Base-by-base conservation (phyloP, 2,888 invertebrate species). In the Zygaena filipendulae region DNA sequence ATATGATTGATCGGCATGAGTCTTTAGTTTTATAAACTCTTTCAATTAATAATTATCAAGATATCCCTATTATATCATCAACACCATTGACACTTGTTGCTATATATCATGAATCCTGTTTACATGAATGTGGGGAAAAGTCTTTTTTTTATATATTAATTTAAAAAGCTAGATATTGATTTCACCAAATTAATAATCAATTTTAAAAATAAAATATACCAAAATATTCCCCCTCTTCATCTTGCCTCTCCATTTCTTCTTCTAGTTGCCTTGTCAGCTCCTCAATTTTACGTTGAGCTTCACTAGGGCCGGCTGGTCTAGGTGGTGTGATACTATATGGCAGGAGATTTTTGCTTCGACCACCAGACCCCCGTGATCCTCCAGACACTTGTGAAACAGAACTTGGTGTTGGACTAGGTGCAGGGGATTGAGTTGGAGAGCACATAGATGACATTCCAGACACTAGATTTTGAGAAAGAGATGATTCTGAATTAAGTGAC, bases 151-250 rank as follows among this genome's bases (percentile, higher is more conserved):
- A n/a, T n/a, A n/a, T n/a, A n/a, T n/a, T n/a, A n/a, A n/a, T n/a
- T n/a, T n/a, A n/a, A n/a, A n/a, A n/a, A n/a, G n/a, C n/a, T n/a
- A n/a, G n/a, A n/a, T n/a, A n/a, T n/a, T n/a, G n/a, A n/a, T n/a
- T n/a, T n/a, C n/a, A n/a, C n/a, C n/a, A n/a, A n/a, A n/a, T n/a
- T n/a, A n/a, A n/a, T n/a, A n/a, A n/a, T n/a, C n/a, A n/a, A n/a
- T n/a, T n/a, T n/a, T n/a, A n/a, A n/a, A n/a, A n/a, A n/a, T n/a
- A n/a, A n/a, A n/a, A n/a, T n/a, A n/a, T 77, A 95, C 97, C 97
- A 82, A 96, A 97, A 70, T 95, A 97, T 81, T 97, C 97, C 45
- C 95, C 96, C 63, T 95, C 92, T 48, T 95, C 94, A 69, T 94
- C 94, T 52, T 92, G 91, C 49, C 92, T 90, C 62, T 97, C 97